Evolutionary conservation across 53 echinoderm and acorn worm genomes (phyloP), one percentile per base, ranked within the genome.

Genomic region (Actinopyga echinites): DNA sequence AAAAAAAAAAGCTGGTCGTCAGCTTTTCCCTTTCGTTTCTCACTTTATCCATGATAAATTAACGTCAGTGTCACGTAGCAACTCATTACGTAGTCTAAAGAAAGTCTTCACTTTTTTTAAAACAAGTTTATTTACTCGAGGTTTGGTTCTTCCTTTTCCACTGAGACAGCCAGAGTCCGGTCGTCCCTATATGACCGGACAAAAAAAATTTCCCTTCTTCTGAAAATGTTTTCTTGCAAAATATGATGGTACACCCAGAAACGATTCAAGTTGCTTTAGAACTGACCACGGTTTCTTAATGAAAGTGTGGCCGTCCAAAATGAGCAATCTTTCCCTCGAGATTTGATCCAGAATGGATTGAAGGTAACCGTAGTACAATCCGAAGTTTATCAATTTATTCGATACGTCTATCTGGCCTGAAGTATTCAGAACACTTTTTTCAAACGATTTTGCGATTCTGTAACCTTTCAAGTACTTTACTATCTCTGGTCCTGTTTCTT

Each of bases 201-300:
- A 80, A 22, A 57, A 80, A 24, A 24, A 80, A 1, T 57, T 33
- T 3, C 57, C 57, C 28, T 80, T 19, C 60, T 37, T 60, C 22
- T 23, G 36, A 25, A 80, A 80, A 11, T 60, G 2, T 60, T 36
- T 80, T 25, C 57, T 60, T 5, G 60, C 22, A 29, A 80, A 80
- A 34, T 59, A 80, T 37, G 23, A 24, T 23, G 60, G 15, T 40
- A 80, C 62, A 17, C 36, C 43, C 6, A 80, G 37, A 44, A 80
- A 80, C 6, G 35, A 40, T 80, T 80, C 80, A 1, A 80, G 23
- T 12, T 80, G 59, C 59, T 35, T 58, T 3, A 80, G 62, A 80
- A 80, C 19, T 61, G 35, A 35, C 80, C 80, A 80, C 20, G 80
- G 80, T 80, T 58, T 60, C 36, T 59, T 22, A 21, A 80, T 58